Base-by-base conservation (phyloP, 2,113 vertebrate genomes). In the Dicaeum eximium region DNA sequence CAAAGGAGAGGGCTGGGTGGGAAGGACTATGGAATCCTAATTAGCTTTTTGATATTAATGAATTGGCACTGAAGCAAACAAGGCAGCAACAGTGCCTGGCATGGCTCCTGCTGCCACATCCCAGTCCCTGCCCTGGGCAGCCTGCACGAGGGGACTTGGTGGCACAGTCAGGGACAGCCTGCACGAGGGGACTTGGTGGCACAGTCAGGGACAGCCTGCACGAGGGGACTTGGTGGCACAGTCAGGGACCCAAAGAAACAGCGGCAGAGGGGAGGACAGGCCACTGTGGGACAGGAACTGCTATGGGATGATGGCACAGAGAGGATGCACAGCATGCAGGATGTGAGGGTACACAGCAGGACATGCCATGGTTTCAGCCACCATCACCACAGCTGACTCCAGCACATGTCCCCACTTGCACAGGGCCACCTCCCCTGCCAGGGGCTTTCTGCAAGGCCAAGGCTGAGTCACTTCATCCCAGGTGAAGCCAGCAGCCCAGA, bases 11-110 rank as follows among this genome's bases (percentile, higher is more conserved):
- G 74, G 74, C 37, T 4, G 15, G 73, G 73, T 44, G 42, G 85
- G 81, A 95, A 92, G 78, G 86, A 69, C 91, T 96, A 80, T 8
- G 5, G 97, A 95, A 96, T 93, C 77, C 74, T 95, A 95, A 97
- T 96, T 95, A 96, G 85, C 60, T 88, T 66, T 80, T 92, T 14
- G 58, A 66, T 95, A 93, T 87, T 92, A 96, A 96, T 71, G 84
- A 96, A 48, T 58, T 66, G 71, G 33, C 53, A 45, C 65, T 31
- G 60, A 80, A 89, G 82, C 64, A 94, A 95, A 90, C 73, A 94
- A 86, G 71, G 30, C 45, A 1, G 62, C 56, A 8, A 66, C 30
- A 15, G 69, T 7, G 8, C 57, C 87, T 93, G 71, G 86, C 86
- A 71, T 44, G 51, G 72, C 81, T 83, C 79, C 53, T 77, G 80